Evolutionary conservation across 2,888 invertebrate genomes (phyloP).

Genomic region (Apeira syringaria): DNA sequence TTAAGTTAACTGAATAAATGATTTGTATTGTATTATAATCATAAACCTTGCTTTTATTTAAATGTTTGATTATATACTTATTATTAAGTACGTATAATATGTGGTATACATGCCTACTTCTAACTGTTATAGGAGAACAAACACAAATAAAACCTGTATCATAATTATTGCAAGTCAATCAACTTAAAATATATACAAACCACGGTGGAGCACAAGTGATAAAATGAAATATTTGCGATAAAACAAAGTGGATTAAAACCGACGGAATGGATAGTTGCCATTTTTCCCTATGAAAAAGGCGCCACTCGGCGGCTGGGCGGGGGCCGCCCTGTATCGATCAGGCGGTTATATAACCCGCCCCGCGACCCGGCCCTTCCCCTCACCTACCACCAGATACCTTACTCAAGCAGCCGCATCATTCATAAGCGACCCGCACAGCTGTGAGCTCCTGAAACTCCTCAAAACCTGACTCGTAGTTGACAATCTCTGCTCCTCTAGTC

Average conservation of each 20-base stretch:
- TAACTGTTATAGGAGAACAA: no score
- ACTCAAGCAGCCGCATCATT: conserved; percentile 52
- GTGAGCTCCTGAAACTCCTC: conserved; percentile 30
- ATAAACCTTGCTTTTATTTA: no score
- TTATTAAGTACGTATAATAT: no score
- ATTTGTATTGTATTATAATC: no score
- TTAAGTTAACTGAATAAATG: no score
- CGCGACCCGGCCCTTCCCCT: conserved; percentile 37
- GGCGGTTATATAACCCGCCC: conserved; percentile 66
- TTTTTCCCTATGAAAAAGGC: conserved; percentile 41
- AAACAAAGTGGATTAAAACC: conserved; percentile 38
- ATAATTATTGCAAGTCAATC: no score
- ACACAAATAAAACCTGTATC: no score
- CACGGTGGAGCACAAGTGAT: conserved; percentile 4
- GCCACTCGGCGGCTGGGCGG: conserved; percentile 34
- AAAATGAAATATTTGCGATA: conserved; percentile 29
- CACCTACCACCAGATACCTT: conserved; percentile 31
- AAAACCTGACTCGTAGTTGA: neutral
- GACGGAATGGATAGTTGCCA: conserved; percentile 36
- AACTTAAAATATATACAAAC: neutral
- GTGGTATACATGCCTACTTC: no score
- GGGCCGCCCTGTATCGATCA: conserved; percentile 68
- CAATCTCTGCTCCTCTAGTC: conserved; percentile 36
- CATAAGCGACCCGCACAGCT: conserved; percentile 53
- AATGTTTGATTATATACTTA: no score